Percentiles rank a stretch among this genome's conserved stretches.
Evolutionary conservation across 37 sponge, comb jelly and placozoan species (phyloP).

Genomic region (Ephydatia muelleri): DNA sequence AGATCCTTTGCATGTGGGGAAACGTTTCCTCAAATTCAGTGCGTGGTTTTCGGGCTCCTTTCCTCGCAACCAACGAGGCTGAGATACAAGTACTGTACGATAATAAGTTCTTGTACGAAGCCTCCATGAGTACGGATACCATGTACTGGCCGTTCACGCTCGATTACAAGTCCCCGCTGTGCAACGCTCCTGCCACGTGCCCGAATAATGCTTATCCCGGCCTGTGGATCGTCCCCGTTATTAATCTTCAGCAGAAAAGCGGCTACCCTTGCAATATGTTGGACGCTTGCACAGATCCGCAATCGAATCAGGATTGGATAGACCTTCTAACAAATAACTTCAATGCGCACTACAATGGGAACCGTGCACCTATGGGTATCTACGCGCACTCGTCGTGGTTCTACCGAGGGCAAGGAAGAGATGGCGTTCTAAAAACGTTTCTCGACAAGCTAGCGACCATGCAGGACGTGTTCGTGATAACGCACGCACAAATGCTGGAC

Average conservation of each 20-base stretch:
- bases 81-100: conserved; percentile 38
- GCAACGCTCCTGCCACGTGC: no score
- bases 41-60: conserved; percentile 51
- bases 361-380: conserved; percentile 52
- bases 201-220: no score
- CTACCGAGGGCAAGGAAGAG: neutral
- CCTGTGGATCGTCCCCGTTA: conserved; percentile 55
- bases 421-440: conserved; percentile 23
- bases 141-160: no score
- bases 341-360: conserved; percentile 39
- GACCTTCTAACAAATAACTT: conserved; percentile 51
- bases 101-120: conserved; percentile 38
- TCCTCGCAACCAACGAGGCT: conserved; percentile 40
- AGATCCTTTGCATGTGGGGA: conserved; percentile 46
- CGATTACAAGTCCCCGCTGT: conserved; percentile 67
- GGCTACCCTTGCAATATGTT: conserved; percentile 29
- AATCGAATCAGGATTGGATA: conserved; percentile 42
- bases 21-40: conserved; percentile 19
- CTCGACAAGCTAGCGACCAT: conserved; percentile 25
- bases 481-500: conserved; percentile 53
- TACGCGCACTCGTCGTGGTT: conserved; percentile 50
- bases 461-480: conserved; percentile 60
- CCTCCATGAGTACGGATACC: no score
- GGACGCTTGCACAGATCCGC: conserved; percentile 28
- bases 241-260: conserved; percentile 12